Base-by-base conservation (phyloP, 2,888 invertebrate species). In the Dasypolia templi region DNA sequence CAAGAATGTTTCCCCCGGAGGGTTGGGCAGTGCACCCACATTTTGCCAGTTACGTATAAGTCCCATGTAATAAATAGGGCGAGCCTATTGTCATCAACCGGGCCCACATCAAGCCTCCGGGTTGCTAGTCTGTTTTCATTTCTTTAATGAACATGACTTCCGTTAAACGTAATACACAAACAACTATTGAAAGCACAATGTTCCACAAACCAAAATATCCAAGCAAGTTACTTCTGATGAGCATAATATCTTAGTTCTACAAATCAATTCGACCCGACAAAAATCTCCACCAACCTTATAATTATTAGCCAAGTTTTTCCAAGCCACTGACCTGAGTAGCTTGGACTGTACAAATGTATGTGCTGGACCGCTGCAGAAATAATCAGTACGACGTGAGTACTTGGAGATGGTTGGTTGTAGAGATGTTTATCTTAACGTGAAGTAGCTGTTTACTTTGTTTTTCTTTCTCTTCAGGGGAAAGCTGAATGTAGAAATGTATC, bases 351-450 rank as follows among this genome's bases (percentile, higher is more conserved):
- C 67, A 53, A 19, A 51, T 19, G 49, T 64, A 71, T 19, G 49
- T 64, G 58, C 58, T 70, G 55, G 62, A 53, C 65, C 62, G 55
- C 39, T 59, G 44, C 19, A 69, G 59, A 74, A 74, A 59, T 70
- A 80, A 82, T 72, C 69, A 71, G 44, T 35, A 55, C 55, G 65
- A 74, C 67, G 79, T 82, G 82, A 76, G 66, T 67, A 14, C 68
- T 53, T 49, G 22, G 17, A 53, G 75, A 53, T 44, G 49, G 63
- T 3, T 46, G 63, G 71, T 70, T 51, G 42, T 49, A 19, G 35
- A 65, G 77, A 76, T 74, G 51, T 35, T 46, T 49, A 79, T 75
- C 79, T 79, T 61, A 56, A 56, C 29, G 56, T 4, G 44, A 12
- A 46, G 32, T 51, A 17, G 35, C 12, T 66, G 46, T 75, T 75